Evolutionary conservation across 2,797 vertebrate species (phyloP), one percentile per base, ranked within the genome.

Genomic region (Oophaga sylvatica): DNA sequence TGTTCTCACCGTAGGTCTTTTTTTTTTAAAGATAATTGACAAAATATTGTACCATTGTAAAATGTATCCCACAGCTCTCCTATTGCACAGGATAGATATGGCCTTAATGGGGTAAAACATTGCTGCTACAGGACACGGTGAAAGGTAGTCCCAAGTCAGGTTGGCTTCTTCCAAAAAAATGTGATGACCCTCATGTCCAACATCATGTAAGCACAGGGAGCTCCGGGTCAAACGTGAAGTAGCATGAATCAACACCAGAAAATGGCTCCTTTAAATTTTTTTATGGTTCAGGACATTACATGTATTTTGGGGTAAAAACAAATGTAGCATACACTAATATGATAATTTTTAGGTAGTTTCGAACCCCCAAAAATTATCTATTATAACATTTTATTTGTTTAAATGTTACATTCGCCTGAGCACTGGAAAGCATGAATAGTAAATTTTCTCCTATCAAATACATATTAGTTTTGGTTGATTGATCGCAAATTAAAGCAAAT

Each of bases 401-500:
- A 15, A 45, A 45, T 75, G 41, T 63, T 80, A 22, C 60, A 45
- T 41, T 29, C 26, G 22, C 35, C 71, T 62, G 41, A 80, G 20
- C 20, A 2, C 35, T 59, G 26, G 12, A 31, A 80, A 80, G 48
- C 71, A 73, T 13, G n/a, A 77, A 77, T 57, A 56, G 26, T 5
- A n/a, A n/a, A 80, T 62, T 12, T 45, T 10, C 59, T 41, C 11
- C 11, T 1, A 45, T 17, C 79, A 80, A 63, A 80, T 31, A n/a
- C 29, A 80, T 41, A 80, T 60, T 79, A 59, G 77, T 59, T 20
- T 45, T 63, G 79, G 62, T 45, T 63, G 20, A 63, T 45, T 45
- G 31, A 63, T 41, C 60, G 22, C 79, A 63, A 80, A 41, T 60
- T 80, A 62, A 65, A n/a, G 59, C 29, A 80, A 80, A 80, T 80